phyloP scores from a whole-genome alignment of 2,797 vertebrate genomes.

The Xiphorhynchus erythropygius region DNA sequence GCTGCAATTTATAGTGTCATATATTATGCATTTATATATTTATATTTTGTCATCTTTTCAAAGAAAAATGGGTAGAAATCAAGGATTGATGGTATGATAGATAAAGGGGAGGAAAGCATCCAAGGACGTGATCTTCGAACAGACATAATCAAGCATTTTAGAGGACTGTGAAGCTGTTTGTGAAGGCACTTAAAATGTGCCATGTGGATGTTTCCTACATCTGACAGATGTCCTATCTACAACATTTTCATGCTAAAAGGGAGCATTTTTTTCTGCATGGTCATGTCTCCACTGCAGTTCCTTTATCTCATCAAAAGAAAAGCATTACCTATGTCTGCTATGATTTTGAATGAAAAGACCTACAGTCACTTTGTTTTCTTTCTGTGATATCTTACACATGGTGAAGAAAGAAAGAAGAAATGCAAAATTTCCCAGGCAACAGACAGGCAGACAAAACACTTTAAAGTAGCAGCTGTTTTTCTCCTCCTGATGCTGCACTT shows the following conservation, averaged over 20 bases:
- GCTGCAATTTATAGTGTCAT: not conserved
- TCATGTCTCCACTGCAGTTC: not conserved
- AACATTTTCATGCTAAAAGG: not conserved
- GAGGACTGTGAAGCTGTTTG: not conserved
- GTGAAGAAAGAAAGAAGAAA: not conserved
- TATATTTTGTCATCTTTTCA: not conserved
- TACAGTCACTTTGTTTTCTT: not conserved
- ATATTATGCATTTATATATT: not conserved
- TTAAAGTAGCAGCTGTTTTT: not conserved
- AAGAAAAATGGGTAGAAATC: not conserved
- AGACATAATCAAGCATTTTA: not conserved
- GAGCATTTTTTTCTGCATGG: not conserved
- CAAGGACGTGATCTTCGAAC: not conserved
- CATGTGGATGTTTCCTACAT: not conserved
- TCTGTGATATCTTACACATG: not conserved
- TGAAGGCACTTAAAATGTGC: not conserved
- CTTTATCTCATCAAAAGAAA: not conserved
- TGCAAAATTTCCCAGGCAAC: not conserved
- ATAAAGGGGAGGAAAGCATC: not conserved
- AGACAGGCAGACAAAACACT: not conserved
- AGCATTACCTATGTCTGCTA: not conserved
- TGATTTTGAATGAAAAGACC: not conserved
- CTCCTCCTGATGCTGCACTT: not conserved
- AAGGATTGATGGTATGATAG: not conserved
- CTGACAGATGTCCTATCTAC: not conserved